Evolutionary conservation across 2,888 invertebrate species (phyloP), one percentile per base, ranked within the genome.

Genomic region (Lepetodrilus schrolli): DNA sequence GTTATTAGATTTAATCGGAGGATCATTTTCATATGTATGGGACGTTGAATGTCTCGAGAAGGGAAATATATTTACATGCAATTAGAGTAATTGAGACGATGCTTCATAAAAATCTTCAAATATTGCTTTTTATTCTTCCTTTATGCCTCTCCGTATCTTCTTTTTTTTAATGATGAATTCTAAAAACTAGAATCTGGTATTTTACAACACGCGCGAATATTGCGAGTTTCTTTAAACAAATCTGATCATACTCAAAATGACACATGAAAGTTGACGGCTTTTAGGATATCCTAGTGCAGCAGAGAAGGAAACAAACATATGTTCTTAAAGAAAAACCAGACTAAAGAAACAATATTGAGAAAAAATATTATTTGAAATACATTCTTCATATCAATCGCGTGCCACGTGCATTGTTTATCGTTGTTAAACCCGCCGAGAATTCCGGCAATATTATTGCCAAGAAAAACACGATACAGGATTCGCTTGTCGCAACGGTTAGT

Each of bases 301-400:
- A 58, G 34, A 58, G 58, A 30, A 17, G n/a, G 34, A 34, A 58
- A 58, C 58, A 58, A 58, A 58, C 34, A 58, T 51, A 17, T n/a
- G 26, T 58, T 34, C 34, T 34, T 30, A 13, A 58, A n/a, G n/a
- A n/a, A n/a, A 58, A 58, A 58, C 34, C 30, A 7, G 34, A 58
- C 26, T 58, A 30, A 30, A 26, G 17, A 58, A 58, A 58, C 30
- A 34, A 30, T 30, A 34, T 17, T 20, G 21, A 17, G 43, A 34
- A 34, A 58, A 58, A 30, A 30, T n/a, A 58, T 23, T 58, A 58
- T 58, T 58, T 58, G 58, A 58, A 58, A 58, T 58, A 30, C 58
- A n/a, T 58, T 58, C 58, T 58, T 58, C 30, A 58, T 58, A 58
- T 58, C 58, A 58, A 23, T 58, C 30, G n/a, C 10, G 17, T 30